These are phyloP conservation scores for Anabas testudineus DNA, from an alignment of 2,797 vertebrate species.

Conservation along the genomic window DNA sequence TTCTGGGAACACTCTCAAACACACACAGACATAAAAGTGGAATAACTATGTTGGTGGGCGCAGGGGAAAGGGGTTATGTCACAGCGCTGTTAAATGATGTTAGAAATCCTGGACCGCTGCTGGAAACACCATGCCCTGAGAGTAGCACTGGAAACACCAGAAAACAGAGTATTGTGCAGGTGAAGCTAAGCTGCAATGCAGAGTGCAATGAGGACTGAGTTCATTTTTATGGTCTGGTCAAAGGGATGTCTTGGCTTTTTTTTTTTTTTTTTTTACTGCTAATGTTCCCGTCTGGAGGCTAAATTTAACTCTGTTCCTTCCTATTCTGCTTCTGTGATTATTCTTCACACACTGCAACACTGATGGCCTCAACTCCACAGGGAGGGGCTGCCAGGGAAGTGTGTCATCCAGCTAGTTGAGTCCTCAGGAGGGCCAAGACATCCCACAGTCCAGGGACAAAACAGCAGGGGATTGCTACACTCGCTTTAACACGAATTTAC, in stretches of 20 bases:
- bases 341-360: slow-evolving; percentile 71
- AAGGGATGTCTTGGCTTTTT: slow-evolving; percentile 36
- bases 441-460: slow-evolving; percentile 40
- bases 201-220: slow-evolving; percentile 34
- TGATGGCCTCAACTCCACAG: slow-evolving; percentile 65
- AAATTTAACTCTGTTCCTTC: slow-evolving; percentile 67
- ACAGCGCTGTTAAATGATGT: slow-evolving; percentile 58
- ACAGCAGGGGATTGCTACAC: slow-evolving; percentile 22
- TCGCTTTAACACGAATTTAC: slow-evolving; percentile 25
- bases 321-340: slow-evolving; percentile 69
- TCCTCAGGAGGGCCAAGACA: slow-evolving; percentile 49
- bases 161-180: slow-evolving; percentile 12
- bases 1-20: slow-evolving; percentile 54
- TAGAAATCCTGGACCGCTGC: slow-evolving; percentile 34
- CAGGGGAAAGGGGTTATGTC: slow-evolving; percentile 55
- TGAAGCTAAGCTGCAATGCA: slow-evolving; percentile 62
- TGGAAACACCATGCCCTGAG: slow-evolving; percentile 14
- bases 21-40: slow-evolving; percentile 56
- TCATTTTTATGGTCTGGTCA: slow-evolving; percentile 46
- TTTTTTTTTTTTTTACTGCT: slow-evolving; percentile 31
- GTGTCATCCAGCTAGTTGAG: slow-evolving; percentile 64
- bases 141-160: background rate
- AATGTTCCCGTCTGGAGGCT: slow-evolving; percentile 57
- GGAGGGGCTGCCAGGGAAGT: slow-evolving; percentile 59
- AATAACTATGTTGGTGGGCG: slow-evolving; percentile 62